These are phyloP conservation scores for Noctua comes DNA, from an alignment of 2,888 invertebrate species.

Conservation along the genomic window DNA sequence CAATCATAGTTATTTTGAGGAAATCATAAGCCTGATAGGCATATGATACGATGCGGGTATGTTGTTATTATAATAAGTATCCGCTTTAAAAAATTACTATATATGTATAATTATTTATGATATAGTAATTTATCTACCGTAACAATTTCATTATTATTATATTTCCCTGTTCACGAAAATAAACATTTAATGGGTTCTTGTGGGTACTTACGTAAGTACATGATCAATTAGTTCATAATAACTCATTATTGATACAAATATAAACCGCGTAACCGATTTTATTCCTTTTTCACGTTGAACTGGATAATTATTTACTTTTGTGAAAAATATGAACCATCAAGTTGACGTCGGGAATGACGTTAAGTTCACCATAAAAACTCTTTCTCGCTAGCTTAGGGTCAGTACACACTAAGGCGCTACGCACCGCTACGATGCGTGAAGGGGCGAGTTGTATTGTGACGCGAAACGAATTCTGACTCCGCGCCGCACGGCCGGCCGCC, in stretches of 20 bases:
- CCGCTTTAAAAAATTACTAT: not conserved
- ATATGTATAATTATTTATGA: no score
- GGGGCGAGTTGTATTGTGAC: no score
- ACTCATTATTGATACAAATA: constrained; percentile 17
- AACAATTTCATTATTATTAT: not conserved
- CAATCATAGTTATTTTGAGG: not conserved
- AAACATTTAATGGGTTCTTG: not conserved
- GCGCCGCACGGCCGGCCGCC: no score
- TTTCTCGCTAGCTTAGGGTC: not conserved
- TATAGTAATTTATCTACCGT: not conserved
- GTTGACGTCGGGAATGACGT: constrained; percentile 42
- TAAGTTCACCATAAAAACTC: constrained; percentile 17
- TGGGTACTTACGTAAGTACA: constrained; percentile 24
- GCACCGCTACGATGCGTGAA: not conserved
- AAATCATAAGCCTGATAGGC: not conserved
- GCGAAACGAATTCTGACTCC: no score
- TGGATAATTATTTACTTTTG: constrained; percentile 3
- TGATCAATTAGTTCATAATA: constrained; percentile 38
- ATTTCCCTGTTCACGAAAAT: not conserved
- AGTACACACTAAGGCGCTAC: not conserved
- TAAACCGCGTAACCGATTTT: not conserved
- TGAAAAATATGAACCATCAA: constrained; percentile 22
- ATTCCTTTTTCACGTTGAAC: not conserved
- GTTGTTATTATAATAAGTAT: not conserved
- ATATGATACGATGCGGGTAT: not conserved